phyloP scores from a whole-genome alignment of 2,888 invertebrate genomes.

The Drosophila stalkeri region DNA sequence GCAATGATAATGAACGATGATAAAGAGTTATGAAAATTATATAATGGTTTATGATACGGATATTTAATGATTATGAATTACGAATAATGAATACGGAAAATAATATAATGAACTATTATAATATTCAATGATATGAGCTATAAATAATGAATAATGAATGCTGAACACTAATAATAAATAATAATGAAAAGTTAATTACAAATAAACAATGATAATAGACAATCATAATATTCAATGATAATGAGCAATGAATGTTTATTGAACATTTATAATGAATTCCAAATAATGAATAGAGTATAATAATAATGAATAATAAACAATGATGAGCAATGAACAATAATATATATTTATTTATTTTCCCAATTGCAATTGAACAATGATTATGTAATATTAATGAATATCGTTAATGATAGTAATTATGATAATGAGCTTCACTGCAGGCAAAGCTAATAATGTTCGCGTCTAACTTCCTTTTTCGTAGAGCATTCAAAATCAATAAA shows the following conservation, averaged over 20 bases:
- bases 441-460: neutral
- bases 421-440: neutral
- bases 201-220: no score
- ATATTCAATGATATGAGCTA: no score
- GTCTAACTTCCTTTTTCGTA: neutral
- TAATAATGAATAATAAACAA: neutral
- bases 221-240: no score
- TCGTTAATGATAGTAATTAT: neutral
- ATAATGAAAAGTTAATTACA: neutral
- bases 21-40: neutral
- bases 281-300: neutral
- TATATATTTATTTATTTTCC: no score
- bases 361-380: neutral
- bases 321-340: neutral
- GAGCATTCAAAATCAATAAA: constrained; percentile 29
- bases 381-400: neutral
- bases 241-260: neutral
- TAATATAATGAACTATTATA: neutral
- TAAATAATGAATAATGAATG: neutral
- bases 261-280: neutral
- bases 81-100: neutral
- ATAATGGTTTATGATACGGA: neutral
- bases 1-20: neutral
- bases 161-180: no score
- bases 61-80: neutral